A percentile compares a stretch with the other conserved stretches of the same genome.
Evolutionary conservation across 2,888 invertebrate genomes (phyloP).

Genomic region (Melanotus villosus): DNA sequence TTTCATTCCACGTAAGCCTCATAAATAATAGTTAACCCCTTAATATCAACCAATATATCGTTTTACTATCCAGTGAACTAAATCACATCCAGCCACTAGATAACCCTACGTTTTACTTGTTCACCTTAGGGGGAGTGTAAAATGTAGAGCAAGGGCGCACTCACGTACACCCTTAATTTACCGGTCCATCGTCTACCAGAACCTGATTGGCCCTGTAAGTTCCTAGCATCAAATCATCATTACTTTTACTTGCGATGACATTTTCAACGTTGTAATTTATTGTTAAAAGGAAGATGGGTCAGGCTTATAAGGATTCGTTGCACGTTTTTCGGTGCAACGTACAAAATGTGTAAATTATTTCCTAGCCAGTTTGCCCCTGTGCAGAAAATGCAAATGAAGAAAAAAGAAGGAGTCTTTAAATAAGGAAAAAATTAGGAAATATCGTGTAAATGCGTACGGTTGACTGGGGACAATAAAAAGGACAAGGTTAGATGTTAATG

Average conservation of each 20-base stretch:
- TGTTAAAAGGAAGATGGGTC: constrained; percentile 16
- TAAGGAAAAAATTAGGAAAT: neutral
- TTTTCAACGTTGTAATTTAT: constrained; percentile 48
- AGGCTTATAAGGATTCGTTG: constrained; percentile 36
- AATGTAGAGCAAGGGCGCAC: constrained; percentile 29
- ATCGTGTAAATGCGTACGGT: no score
- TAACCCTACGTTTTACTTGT: constrained; percentile 29
- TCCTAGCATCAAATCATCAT: constrained; percentile 53
- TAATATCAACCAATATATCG: constrained; percentile 38
- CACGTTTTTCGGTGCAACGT: constrained; percentile 43
- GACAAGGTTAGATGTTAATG: no score
- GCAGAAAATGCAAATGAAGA: constrained; percentile 26
- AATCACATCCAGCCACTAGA: constrained; percentile 31
- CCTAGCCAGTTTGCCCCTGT: constrained; percentile 6
- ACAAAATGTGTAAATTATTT: constrained; percentile 39
- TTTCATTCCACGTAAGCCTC: constrained; percentile 26
- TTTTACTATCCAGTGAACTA: constrained; percentile 25
- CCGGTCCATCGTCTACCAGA: constrained; percentile 33
- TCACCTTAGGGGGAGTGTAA: constrained; percentile 22
- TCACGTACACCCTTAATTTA: constrained; percentile 44
- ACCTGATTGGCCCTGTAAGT: constrained; percentile 38
- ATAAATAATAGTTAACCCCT: constrained; percentile 36
- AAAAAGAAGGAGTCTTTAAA: no score
- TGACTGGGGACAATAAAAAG: no score
- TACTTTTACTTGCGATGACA: constrained; percentile 53